Evolutionary conservation across 2,113 vertebrate species (phyloP), one percentile per base, ranked within the genome.

Genomic region (Melanocharis versteri): DNA sequence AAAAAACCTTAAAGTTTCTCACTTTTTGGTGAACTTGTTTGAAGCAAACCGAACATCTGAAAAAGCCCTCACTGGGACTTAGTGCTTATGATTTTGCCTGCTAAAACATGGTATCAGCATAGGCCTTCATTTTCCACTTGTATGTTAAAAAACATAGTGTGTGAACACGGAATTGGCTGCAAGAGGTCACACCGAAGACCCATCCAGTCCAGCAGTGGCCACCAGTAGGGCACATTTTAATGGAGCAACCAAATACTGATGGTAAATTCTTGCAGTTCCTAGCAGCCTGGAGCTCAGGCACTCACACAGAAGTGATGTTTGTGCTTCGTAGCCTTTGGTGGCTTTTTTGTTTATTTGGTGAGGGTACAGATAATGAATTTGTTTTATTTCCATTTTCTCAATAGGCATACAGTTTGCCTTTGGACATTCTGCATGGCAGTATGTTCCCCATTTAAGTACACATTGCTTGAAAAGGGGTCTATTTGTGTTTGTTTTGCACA

Each of bases 341-440:
- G 6, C 6, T 7, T n/a, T 54, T 31, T 33, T 50, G 19, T 28
- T 68, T 37, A 62, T 39, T 58, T 50, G 31, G 16, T 42, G 15
- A 18, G 9, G 6, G 15, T 6, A 48, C 9, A 35, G 35, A 37
- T 15, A 44, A 47, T 15, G 8, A 17, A 26, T 54, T 76, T 72
- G 10, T 15, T 40, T 79, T 70, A 35, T 39, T 83, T 79, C 13
- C 17, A 61, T 57, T 78, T 78, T 82, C 20, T 85, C 56, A 85
- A 31, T 13, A 4, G 22, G 19, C 1, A 1, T 33, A 44, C 2
- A 0, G 44, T 61, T 78, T 62, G 19, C 27, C 37, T 65, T 15
- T 66, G 31, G 54, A 70, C 1, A 2, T 2, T 10, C 30, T 53
- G 19, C 51, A 44, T 13, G 8, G 54, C 20, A 68, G 7, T 10